These are phyloP conservation scores for Melanaphis sacchari DNA, from an alignment of 1,140 invertebrate species.

Conservation along the genomic window DNA sequence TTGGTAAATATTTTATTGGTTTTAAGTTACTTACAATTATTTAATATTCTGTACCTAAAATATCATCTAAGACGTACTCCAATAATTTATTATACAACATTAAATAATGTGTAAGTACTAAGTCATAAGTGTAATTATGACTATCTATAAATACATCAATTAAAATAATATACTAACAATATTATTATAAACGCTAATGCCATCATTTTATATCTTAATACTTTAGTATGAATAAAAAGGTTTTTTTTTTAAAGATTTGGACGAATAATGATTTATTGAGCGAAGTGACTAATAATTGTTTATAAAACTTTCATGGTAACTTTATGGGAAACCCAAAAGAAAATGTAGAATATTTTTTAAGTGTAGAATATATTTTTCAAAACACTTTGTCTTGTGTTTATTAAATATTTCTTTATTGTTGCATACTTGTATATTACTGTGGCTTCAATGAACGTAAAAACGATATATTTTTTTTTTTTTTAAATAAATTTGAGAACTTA, in stretches of 20 bases:
- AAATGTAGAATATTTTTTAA: not conserved
- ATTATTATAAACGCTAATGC: not conserved
- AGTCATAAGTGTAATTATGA: not conserved
- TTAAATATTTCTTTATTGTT: not conserved
- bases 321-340: not conserved
- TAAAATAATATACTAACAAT: not conserved
- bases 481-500: constrained; percentile 10
- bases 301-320: not conserved
- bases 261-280: not conserved
- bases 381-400: constrained; percentile 8
- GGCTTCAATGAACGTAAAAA: not conserved
- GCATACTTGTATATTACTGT: not conserved
- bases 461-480: not conserved
- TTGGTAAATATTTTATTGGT: constrained; percentile 61
- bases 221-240: not conserved
- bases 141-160: not conserved
- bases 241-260: not conserved
- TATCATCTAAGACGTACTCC: not conserved
- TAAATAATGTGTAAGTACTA: not conserved
- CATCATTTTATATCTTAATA: not conserved
- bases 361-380: not conserved
- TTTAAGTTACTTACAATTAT: not conserved
- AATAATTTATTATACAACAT: not conserved
- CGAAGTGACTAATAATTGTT: not conserved
- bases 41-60: not conserved